Evolutionary conservation across 2,797 vertebrate species (phyloP), one percentile per base, ranked within the genome.

Genomic region (Gymnocypris eckloni): DNA sequence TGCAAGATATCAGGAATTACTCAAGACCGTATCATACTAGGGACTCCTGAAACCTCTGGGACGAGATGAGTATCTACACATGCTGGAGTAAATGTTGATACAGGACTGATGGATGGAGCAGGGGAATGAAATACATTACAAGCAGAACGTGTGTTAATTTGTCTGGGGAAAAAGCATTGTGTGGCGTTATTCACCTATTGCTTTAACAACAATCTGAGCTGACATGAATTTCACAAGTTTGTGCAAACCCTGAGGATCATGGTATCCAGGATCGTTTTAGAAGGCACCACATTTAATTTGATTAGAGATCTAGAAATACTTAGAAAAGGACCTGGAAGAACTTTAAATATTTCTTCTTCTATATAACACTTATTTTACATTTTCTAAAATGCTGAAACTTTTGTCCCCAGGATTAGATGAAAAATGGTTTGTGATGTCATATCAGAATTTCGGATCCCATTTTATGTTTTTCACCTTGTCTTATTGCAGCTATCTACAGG

Each of bases 131-230:
- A 70, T 85, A 85, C 79, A 79, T 59, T 85, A 78, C 48, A 43
- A 70, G n/a, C 83, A 84, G 83, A 84, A 84, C n/a, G 39, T 45
- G 22, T 4, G 56, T 70, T 41, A 22, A 69, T 84, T 84, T 56
- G 33, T 77, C 72, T 11, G 2, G 28, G 71, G 43, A 41, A 70
- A 41, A 41, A 39, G 28, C 33, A 50, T 25, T 15, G 48, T n/a
- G 64, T 66, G 64, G 6, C 64, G 18, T 16, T 16, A 16, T 66
- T 16, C 6, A 66, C 20, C 43, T 48, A 9, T 43, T 78, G 11
- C 20, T 59, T 59, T 59, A 59, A 59, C 20, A 78, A 15, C n/a
- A 79, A 61, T 61, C 15, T 43, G 37, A 79, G 4, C 52, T 50
- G n/a, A 18, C 1, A 8, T 7, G 15, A 52, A 52, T 52, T 75